phyloP scores from a whole-genome alignment of 2,888 invertebrate genomes.

The Latheticus oryzae region DNA sequence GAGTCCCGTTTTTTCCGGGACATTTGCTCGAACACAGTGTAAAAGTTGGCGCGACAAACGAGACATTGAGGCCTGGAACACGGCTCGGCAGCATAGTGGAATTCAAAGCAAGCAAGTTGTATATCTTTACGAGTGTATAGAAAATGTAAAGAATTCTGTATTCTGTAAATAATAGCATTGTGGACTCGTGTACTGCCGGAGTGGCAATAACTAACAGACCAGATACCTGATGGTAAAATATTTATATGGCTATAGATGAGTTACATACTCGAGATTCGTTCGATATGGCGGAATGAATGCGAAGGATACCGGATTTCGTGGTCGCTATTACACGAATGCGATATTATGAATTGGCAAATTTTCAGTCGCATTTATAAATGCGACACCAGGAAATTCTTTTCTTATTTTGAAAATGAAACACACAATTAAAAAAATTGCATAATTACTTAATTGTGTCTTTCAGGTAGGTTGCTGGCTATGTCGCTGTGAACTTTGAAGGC shows the following conservation, averaged over 20 bases:
- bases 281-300: conserved; percentile 46
- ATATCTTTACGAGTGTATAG: conserved; percentile 49
- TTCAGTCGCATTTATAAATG: no score
- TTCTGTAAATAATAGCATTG: conserved; percentile 64
- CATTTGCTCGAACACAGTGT: conserved; percentile 29
- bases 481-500: conserved; percentile 39
- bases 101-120: conserved; percentile 41
- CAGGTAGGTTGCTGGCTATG: conserved; percentile 14
- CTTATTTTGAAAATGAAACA: background rate
- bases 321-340: conserved; percentile 5
- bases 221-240: conserved; percentile 58
- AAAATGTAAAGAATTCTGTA: conserved; percentile 62
- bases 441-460: conserved; percentile 19
- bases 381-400: background rate
- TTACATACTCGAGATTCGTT: conserved; percentile 54
- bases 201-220: conserved; percentile 59
- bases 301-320: conserved; percentile 22
- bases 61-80: conserved; percentile 34
- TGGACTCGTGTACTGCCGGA: conserved; percentile 60
- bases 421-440: conserved; percentile 16
- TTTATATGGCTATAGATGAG: conserved; percentile 59
- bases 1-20: conserved; percentile 18
- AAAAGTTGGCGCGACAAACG: conserved; percentile 37
- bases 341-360: background rate
- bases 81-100: conserved; percentile 39